Evolutionary conservation across 2,113 vertebrate species (phyloP), one percentile per base, ranked within the genome.

Genomic region (Scartelaos histophorus): DNA sequence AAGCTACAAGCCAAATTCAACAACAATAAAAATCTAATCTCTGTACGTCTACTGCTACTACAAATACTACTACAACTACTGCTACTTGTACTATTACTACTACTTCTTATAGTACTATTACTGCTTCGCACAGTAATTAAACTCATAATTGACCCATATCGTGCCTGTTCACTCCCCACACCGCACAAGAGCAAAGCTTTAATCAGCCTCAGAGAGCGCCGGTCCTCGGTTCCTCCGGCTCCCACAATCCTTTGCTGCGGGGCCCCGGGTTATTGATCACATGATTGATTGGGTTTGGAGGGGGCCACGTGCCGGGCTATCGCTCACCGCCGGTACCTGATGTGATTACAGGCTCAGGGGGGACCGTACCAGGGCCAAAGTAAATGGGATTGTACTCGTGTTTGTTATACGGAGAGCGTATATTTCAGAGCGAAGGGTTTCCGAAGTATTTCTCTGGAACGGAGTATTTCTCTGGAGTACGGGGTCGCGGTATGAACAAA

Each of bases 211-310:
- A 91, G 79, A 83, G 82, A 86, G 65, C 60, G 67, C 75, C 24
- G 35, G 64, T 16, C 58, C 82, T 80, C 78, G 76, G 85, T 83
- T 84, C 87, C 81, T 81, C 66, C 78, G 64, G 80, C 82, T 78
- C 78, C 68, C 74, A 85, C 91, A 88, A 89, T 91, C 85, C 83
- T 83, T 73, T 79, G 76, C 83, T 71, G 64, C 62, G 78, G 76
- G 75, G 82, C 76, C 72, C 76, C 70, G 57, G 79, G n/a, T 69
- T 88, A 92, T 91, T 51, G 91, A 92, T 90, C 78, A 75, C 35
- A 76, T 84, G 82, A 85, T 90, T 87, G 88, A 87, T 89, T 87
- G 86, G 76, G 89, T 88, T 90, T 82, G 83, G 76, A 46, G 3
- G 77, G 75, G 29, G 29, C 29, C 79, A 77, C 79, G 74, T n/a